Conservation (phyloP, 1,140 invertebrate species). For the Aradophagus sp. region DNA sequence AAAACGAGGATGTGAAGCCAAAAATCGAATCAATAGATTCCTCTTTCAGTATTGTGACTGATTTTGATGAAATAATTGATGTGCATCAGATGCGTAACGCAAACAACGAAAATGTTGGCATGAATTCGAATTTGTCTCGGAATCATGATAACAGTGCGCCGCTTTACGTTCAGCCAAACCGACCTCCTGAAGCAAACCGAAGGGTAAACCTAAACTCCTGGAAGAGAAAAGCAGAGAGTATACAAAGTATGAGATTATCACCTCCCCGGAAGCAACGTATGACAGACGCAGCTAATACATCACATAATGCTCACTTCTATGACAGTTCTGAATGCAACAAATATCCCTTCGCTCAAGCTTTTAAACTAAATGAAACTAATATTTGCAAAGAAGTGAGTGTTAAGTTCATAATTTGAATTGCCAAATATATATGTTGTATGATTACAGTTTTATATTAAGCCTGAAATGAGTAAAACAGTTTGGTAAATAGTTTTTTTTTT, state of each 20-base stretch:
- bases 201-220: slow-evolving; percentile 23
- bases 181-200: slow-evolving; percentile 3
- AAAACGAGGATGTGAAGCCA: slow-evolving; percentile 30
- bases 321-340: slow-evolving; percentile 8
- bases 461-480: no score
- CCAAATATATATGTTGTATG: no score
- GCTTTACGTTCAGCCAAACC: slow-evolving; percentile 13
- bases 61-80: slow-evolving; percentile 42
- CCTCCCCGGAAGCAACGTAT: slow-evolving; percentile 25
- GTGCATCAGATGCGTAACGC: slow-evolving; percentile 28
- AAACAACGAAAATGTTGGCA: slow-evolving; percentile 32
- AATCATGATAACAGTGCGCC: slow-evolving; percentile 6
- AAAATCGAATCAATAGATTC: slow-evolving; percentile 38
- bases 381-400: slow-evolving; percentile 45
- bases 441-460: no score
- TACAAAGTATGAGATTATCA: slow-evolving; percentile 11
- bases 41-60: slow-evolving; percentile 26
- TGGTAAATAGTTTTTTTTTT: no score
- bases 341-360: slow-evolving; percentile 22
- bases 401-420: slow-evolving; percentile 3
- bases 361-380: slow-evolving; percentile 43
- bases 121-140: slow-evolving; percentile 25
- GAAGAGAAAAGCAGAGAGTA: slow-evolving; percentile 29
- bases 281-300: slow-evolving; percentile 17
- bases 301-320: slow-evolving; percentile 13